Evolutionary conservation across 2,113 vertebrate species (phyloP).

Genomic region (Perca schrenkii): DNA sequence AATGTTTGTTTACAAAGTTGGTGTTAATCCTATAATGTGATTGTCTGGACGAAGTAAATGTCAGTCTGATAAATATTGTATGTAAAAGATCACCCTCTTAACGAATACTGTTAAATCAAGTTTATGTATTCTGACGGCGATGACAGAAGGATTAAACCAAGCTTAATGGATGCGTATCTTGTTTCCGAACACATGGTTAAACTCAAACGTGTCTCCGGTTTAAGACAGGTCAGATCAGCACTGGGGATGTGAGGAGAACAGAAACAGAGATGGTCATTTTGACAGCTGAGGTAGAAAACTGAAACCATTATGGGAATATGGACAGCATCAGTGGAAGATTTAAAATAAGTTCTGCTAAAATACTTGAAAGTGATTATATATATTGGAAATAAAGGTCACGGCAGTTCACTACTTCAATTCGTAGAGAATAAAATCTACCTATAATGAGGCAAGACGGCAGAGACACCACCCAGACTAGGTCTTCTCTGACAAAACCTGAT

Average conservation of each 20-base stretch:
- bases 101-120: slow-evolving; percentile 25
- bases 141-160: slow-evolving; percentile 43
- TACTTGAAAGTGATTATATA: background rate
- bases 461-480: no score
- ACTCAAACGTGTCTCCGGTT: slow-evolving; percentile 62
- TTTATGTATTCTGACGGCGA: slow-evolving; percentile 4
- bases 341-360: slow-evolving; percentile 9
- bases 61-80: background rate
- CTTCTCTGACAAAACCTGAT: no score
- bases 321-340: slow-evolving; percentile 28
- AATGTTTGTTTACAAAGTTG: background rate
- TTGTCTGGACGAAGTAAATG: background rate
- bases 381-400: background rate
- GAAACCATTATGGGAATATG: background rate
- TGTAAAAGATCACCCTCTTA: background rate
- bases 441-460: background rate
- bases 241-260: slow-evolving; percentile 45
- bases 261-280: slow-evolving; percentile 39
- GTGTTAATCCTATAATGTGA: background rate
- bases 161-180: background rate
- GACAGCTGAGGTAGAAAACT: slow-evolving; percentile 23
- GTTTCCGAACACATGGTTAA: slow-evolving; percentile 58
- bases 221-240: slow-evolving; percentile 43
- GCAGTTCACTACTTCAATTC: background rate
- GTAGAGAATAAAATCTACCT: background rate